A percentile compares a stretch with the other conserved stretches of the same genome.
Conservation (phyloP, 2,888 invertebrate species). For the Apocheima hispidaria region DNA sequence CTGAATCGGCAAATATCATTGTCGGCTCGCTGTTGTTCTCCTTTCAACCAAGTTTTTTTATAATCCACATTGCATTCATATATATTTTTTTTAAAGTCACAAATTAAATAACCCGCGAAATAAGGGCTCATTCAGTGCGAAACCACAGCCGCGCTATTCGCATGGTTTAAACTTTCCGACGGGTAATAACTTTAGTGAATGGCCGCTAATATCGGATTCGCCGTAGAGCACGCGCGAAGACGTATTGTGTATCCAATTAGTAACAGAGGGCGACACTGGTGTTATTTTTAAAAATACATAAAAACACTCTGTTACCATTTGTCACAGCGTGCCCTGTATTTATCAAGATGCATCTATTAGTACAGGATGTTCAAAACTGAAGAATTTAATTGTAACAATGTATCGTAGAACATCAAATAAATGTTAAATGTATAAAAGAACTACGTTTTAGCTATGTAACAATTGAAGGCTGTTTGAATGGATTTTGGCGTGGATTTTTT, state of each 20-base stretch:
- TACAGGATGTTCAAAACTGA: constrained; percentile 58
- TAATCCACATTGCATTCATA: no score
- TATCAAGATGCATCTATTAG: constrained; percentile 75
- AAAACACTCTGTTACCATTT: constrained; percentile 84
- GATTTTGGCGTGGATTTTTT: no score
- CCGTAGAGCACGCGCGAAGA: constrained; percentile 57
- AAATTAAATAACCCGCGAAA: not conserved
- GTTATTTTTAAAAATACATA: constrained; percentile 81
- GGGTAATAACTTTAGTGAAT: not conserved
- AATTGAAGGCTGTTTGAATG: no score
- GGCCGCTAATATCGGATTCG: constrained; percentile 42
- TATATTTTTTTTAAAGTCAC: no score
- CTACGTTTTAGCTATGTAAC: no score
- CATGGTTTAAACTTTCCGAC: not conserved
- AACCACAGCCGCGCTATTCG: not conserved
- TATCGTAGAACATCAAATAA: no score
- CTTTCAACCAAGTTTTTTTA: no score
- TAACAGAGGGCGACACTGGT: constrained; percentile 61
- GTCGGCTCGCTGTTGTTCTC: no score
- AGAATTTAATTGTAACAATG: not conserved
- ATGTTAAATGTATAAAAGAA: no score
- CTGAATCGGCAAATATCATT: no score
- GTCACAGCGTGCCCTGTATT: constrained; percentile 82
- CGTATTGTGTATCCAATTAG: constrained; percentile 83
- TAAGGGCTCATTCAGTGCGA: not conserved